Conservation (phyloP, 2,888 invertebrate genomes). For the Eristalis pertinax region DNA sequence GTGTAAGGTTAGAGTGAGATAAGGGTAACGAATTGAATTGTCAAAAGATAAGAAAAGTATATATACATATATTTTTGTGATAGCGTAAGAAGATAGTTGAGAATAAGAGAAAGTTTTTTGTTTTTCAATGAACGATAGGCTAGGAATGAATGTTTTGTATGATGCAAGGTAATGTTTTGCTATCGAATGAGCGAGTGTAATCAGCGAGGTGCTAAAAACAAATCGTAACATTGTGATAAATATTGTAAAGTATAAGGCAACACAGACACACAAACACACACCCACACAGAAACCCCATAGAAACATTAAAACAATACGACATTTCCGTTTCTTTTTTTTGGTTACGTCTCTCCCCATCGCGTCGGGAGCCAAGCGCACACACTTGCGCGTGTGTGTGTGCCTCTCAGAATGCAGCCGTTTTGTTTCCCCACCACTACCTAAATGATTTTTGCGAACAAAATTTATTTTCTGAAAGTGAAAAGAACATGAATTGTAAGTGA, state of each 20-base stretch:
- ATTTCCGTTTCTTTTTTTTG: not conserved
- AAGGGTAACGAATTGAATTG: slow-evolving; percentile 62
- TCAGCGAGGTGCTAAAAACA: slow-evolving; percentile 80
- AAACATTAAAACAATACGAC: not conserved
- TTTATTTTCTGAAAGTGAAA: slow-evolving; percentile 68
- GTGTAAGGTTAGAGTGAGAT: slow-evolving; percentile 67
- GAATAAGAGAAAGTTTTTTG: slow-evolving; percentile 51
- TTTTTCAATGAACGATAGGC: slow-evolving; percentile 67
- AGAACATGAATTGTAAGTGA: slow-evolving; percentile 51
- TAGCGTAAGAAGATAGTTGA: slow-evolving; percentile 60
- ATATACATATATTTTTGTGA: slow-evolving; percentile 69
- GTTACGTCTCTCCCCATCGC: not conserved
- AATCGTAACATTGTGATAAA: slow-evolving; percentile 82
- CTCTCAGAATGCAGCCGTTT: not conserved
- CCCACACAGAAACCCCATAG: slow-evolving; percentile 32
- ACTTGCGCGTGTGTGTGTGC: too few relatives aligned
- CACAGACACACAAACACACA: slow-evolving; percentile 26
- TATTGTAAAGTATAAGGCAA: slow-evolving; percentile 72
- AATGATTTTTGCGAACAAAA: not conserved
- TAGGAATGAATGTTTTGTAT: slow-evolving; percentile 60
- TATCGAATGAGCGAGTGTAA: slow-evolving; percentile 71
- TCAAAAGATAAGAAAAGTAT: slow-evolving; percentile 43
- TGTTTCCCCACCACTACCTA: not conserved
- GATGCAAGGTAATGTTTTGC: slow-evolving; percentile 65
- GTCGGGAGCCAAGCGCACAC: not conserved